Evolutionary conservation across 1,140 invertebrate species (phyloP), one percentile per base, ranked within the genome.

Genomic region (Atta colombica): DNA sequence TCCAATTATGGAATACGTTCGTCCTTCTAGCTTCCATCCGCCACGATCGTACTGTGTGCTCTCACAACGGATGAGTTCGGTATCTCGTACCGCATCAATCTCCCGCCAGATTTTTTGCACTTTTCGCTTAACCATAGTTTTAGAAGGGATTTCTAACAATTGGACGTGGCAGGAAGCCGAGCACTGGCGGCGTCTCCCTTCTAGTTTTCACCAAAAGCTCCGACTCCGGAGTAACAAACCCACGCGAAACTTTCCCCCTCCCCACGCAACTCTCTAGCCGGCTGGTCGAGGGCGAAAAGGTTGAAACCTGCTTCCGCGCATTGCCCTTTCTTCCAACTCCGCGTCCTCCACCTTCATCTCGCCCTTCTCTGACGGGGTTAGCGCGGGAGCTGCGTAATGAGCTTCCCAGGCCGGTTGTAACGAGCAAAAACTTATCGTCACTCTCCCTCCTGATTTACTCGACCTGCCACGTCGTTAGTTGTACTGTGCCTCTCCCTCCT

Each of bases 351-450:
- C 45, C 55, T 84, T 58, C 84, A 66, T 61, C 69, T 81, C 53
- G 55, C 68, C 75, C 75, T 55, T 82, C 55, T 28, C n/a, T 10
- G 53, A 14, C 51, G 68, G 63, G 89, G 74, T 87, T 87, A 85
- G 89, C 77, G 66, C 82, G 77, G 89, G 82, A 91, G 60, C 82
- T 58, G 74, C 78, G 91, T 92, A 92, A 92, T 92, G 92, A 92
- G 92, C 92, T 92, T 92, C 89, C 91, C 92, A 90, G 90, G 85
- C 89, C 89, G 87, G 87, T 90, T 92, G 91, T 92, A 92, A 92
- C 92, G 92, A 92, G 92, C 92, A 92, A 92, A 92, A 92, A 92
- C 92, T 92, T 92, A 92, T 92, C 92, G 92, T 92, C 92, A 92
- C 90, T 89, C 91, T 92, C 92, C 92, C 90, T 89, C 81, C 92